Percentiles rank a stretch among this genome's conserved stretches.
Conservation (phyloP, 2,113 vertebrate genomes). For the Scytalopus superciliaris region DNA sequence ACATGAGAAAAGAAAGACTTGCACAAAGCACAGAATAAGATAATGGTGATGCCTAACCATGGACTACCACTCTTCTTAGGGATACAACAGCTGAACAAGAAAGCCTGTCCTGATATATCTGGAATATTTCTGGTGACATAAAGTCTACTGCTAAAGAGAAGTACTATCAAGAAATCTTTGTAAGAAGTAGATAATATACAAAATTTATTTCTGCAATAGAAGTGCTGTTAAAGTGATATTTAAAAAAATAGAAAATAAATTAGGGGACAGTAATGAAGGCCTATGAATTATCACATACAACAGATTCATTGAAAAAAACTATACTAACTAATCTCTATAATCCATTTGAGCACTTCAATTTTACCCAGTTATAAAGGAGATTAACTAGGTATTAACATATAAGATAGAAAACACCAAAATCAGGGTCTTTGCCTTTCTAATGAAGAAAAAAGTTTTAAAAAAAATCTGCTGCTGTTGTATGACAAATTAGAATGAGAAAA, state of each 20-base stretch:
- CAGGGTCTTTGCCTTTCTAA: neutral
- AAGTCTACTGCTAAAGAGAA: neutral
- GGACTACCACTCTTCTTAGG: neutral
- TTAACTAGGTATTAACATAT: slow-evolving; percentile 1
- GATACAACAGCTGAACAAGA: neutral
- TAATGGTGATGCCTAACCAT: neutral
- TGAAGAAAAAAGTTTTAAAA: neutral
- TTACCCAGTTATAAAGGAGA: neutral
- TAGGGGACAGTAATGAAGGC: neutral
- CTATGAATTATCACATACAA: neutral
- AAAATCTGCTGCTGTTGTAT: neutral
- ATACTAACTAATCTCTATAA: neutral
- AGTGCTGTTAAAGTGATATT: neutral
- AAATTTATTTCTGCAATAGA: neutral
- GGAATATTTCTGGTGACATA: neutral
- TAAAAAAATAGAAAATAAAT: neutral
- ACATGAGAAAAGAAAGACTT: neutral
- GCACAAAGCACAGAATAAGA: neutral
- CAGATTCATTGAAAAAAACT: neutral
- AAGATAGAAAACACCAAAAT: neutral
- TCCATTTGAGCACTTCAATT: neutral
- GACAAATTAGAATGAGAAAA: neutral
- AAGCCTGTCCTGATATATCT: neutral
- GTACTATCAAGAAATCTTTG: neutral
- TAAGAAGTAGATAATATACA: neutral